A percentile compares a stretch with the other conserved stretches of the same genome.
phyloP scores from a whole-genome alignment of 2,888 invertebrate genomes.

The Dryobotodes eremita region DNA sequence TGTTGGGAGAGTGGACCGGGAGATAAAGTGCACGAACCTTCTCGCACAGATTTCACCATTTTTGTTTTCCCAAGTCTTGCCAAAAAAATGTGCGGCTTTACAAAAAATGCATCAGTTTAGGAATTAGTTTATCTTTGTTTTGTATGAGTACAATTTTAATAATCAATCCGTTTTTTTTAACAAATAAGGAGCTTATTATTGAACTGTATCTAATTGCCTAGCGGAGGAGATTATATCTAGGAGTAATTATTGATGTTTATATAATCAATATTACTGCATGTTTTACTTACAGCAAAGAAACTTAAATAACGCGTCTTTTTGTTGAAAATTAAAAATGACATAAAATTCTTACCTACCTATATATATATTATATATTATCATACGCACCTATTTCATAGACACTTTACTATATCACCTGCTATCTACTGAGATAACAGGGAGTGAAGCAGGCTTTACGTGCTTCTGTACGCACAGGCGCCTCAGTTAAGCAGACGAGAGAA shows the following conservation, averaged over 20 bases:
- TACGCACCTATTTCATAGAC: background rate
- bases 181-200: background rate
- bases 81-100: slow-evolving; percentile 44
- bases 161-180: background rate
- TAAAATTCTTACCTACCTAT: too few relatives aligned
- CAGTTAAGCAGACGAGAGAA: slow-evolving; percentile 44
- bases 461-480: slow-evolving; percentile 13
- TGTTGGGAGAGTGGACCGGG: slow-evolving; percentile 88
- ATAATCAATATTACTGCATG: background rate
- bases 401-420: background rate
- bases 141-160: background rate
- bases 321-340: background rate
- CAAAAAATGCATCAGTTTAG: slow-evolving; percentile 47
- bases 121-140: slow-evolving; percentile 25
- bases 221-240: background rate
- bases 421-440: slow-evolving; percentile 11
- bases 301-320: background rate
- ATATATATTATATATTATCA: too few relatives aligned
- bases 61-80: slow-evolving; percentile 61
- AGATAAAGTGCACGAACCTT: slow-evolving; percentile 87
- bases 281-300: background rate
- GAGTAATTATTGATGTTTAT: background rate
- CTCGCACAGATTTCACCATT: slow-evolving; percentile 74
- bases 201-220: background rate
- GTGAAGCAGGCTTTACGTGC: slow-evolving; percentile 19